Percentiles rank a stretch among this genome's conserved stretches.
Evolutionary conservation across 2,113 vertebrate species (phyloP).

Genomic region (Ciconia boyciana): DNA sequence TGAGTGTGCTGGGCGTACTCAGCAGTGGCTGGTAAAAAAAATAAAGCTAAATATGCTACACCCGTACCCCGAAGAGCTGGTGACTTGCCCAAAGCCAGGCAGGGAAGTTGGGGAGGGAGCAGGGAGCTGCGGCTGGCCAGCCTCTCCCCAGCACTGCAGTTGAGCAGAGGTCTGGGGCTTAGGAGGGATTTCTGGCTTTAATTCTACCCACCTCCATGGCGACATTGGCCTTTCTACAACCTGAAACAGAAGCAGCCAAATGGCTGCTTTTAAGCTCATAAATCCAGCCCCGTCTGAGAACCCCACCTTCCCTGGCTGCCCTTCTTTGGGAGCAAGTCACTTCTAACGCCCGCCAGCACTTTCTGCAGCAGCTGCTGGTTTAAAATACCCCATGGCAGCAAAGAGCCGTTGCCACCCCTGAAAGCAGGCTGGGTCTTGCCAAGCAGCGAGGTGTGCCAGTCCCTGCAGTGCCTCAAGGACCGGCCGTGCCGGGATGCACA

Average conservation of each 20-base stretch:
- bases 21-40: not conserved
- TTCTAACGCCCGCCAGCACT: accelerated
- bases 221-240: constrained; percentile 58
- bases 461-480: not conserved
- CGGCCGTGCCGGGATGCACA: not conserved
- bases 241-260: constrained; percentile 23
- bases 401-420: not conserved
- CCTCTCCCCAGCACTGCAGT: not conserved
- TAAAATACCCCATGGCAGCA: not conserved
- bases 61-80: not conserved
- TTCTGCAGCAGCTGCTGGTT: not conserved
- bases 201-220: constrained; percentile 38
- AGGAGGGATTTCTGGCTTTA: constrained; percentile 49
- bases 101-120: not conserved
- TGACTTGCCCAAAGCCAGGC: not conserved
- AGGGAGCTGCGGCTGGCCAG: not conserved
- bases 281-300: not conserved
- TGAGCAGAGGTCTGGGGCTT: constrained; percentile 4
- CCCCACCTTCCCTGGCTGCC: not conserved
- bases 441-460: not conserved
- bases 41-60: not conserved
- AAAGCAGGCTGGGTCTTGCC: not conserved
- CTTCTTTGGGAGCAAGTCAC: not conserved
- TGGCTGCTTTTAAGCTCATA: constrained; percentile 35
- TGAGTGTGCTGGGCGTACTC: not conserved